phyloP scores from a whole-genome alignment of 2,888 invertebrate genomes.

The Drosophila algonquin region DNA sequence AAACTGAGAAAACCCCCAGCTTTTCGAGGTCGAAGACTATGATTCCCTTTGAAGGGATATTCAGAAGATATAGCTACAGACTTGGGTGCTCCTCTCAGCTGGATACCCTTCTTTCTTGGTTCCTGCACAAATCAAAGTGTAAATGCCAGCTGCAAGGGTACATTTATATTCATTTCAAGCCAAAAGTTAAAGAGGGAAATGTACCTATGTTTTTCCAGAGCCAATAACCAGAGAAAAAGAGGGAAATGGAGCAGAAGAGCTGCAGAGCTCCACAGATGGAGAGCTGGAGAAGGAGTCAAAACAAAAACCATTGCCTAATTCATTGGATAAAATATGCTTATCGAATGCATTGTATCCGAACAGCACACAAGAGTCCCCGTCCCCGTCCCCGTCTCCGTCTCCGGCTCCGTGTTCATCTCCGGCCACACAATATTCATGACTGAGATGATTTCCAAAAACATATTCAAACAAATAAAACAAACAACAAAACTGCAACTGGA shows the following conservation, averaged over 20 bases:
- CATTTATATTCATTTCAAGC: not conserved
- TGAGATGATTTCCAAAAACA: not conserved
- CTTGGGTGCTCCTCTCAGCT: too few relatives aligned
- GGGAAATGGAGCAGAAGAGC: not conserved
- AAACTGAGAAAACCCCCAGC: too few relatives aligned
- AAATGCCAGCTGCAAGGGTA: not conserved
- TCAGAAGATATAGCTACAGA: not conserved
- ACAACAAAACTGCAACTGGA: constrained; percentile 12
- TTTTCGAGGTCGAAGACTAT: not conserved
- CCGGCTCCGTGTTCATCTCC: not conserved
- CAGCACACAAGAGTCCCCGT: not conserved
- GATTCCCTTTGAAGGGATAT: not conserved
- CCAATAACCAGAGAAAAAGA: not conserved
- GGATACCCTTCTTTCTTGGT: too few relatives aligned
- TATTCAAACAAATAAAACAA: constrained; percentile 8
- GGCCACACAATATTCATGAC: not conserved
- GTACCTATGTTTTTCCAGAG: not conserved
- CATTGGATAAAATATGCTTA: constrained; percentile 26
- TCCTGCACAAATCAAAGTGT: too few relatives aligned
- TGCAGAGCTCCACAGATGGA: not conserved
- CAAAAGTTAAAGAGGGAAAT: not conserved
- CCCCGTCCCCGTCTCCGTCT: not conserved
- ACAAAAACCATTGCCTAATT: constrained; percentile 12
- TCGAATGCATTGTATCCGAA: constrained; percentile 9
- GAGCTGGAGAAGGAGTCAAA: not conserved